Base-by-base conservation (phyloP, 2,888 invertebrate genomes). In the Achlya flavicornis region DNA sequence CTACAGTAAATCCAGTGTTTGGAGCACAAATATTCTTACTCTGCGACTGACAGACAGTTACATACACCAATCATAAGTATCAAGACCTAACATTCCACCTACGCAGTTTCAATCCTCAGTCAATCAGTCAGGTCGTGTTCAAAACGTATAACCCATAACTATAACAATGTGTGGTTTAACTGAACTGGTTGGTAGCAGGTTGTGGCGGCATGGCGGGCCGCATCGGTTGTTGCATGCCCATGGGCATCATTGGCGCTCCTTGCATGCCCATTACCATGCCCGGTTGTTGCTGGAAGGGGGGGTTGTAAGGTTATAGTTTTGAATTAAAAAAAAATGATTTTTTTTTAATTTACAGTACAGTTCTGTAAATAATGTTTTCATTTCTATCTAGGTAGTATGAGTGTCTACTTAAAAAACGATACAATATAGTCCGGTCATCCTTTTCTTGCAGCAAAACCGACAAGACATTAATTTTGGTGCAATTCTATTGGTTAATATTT, bases 261-360 rank as follows among this genome's bases (percentile, higher is more conserved):
- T 78, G 81, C 91, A 93, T 91, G 41, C 91, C 91, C 90, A 93
- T 92, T 88, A 92, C 92, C 93, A 93, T 88, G 81, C 84, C 83
- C 83, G 91, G 91, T 86, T 92, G 92, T 89, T 93, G 93, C 92
- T 93, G 89, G 19, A 85, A 84, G 65, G 68, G 62, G 35, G 69
- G 12, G 4, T 41, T 12, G 61, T 61, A 66, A 71, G 48, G 26
- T 43, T 32, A 61, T 62, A 2, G 61, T 26, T 61, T 57, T 46
- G n/a, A 4, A 0, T 43, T 14, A 11, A 1, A 41, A 11, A 26
- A 26, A 26, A 26, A 26, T 41, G 11, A 14, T 16, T 32, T 41
- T 59, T 35, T 35, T 35, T 35, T 35, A 35, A n/a, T n/a, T 35
- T 35, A 35, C 35, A 35, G 35, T 4, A 35, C 7, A 35, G 7